These are phyloP conservation scores for Drosophila conformis DNA, from an alignment of 2,888 invertebrate species.

Conservation along the genomic window DNA sequence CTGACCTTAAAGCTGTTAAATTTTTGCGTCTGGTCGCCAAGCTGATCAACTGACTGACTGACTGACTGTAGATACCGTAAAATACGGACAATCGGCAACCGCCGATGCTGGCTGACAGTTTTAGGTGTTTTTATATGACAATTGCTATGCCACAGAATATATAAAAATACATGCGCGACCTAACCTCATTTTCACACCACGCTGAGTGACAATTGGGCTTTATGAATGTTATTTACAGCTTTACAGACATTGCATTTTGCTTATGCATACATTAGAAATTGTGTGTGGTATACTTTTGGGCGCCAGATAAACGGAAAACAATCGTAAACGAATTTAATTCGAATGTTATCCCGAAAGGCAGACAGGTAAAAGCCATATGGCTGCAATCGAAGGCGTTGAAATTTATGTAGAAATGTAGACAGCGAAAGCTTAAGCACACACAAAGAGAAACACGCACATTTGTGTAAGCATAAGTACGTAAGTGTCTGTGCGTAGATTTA, in stretches of 20 bases:
- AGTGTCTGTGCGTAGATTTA: conserved; percentile 8
- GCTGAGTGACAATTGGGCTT: conserved; percentile 9
- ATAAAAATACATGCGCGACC: conserved; percentile 16
- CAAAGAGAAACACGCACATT: conserved; percentile 8
- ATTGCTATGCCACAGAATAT: conserved; percentile 15
- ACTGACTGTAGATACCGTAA: conserved; percentile 7
- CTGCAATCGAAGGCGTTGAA: conserved; percentile 50
- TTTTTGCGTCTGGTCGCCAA: conserved; percentile 44
- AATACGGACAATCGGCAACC: conserved; percentile 12
- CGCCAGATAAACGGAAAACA: conserved; percentile 6
- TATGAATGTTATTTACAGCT: conserved; percentile 4
- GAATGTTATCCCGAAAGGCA: conserved; percentile 20
- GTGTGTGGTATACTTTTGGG: conserved; percentile 44
- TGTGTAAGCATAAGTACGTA: conserved; percentile 6
- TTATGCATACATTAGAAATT: neutral
- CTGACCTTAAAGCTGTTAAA: conserved; percentile 79
- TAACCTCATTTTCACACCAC: conserved; percentile 44
- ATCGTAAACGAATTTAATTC: conserved; percentile 16
- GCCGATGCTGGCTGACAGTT: neutral
- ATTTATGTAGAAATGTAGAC: conserved; percentile 36
- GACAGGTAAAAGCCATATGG: conserved; percentile 44
- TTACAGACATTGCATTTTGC: neutral
- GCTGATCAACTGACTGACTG: conserved; percentile 36
- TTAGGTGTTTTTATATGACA: conserved; percentile 20
- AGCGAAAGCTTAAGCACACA: conserved; percentile 20